phyloP scores from a whole-genome alignment of 2,797 vertebrate species.

The Selene dorsalis region DNA sequence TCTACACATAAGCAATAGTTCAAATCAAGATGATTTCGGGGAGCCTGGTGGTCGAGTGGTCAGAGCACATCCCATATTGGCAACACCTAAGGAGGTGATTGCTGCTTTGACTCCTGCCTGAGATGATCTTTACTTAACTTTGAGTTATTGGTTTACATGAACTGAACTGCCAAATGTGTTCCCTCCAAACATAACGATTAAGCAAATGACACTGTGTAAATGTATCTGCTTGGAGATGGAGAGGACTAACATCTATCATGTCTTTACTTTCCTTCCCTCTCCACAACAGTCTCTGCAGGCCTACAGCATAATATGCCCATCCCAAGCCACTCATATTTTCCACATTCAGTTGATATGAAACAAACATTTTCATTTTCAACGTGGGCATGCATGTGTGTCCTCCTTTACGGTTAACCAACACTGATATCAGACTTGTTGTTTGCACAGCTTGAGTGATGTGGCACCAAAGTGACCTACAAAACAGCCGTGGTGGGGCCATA shows the following conservation, averaged over 20 bases:
- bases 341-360: conserved; percentile 44
- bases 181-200: not conserved
- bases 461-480: conserved; percentile 84
- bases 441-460: conserved; percentile 85
- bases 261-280: not conserved
- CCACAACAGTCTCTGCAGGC: not conserved
- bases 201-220: not conserved
- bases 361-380: conserved; percentile 64
- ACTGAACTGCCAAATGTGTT: not conserved
- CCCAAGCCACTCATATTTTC: conserved; percentile 20
- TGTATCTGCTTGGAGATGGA: not conserved
- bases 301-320: conserved; percentile 3
- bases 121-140: too few relatives aligned
- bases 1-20: too few relatives aligned
- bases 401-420: conserved; percentile 73
- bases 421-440: conserved; percentile 81
- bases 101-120: too few relatives aligned
- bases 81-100: too few relatives aligned
- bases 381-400: conserved; percentile 57
- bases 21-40: too few relatives aligned
- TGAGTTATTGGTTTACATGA: too few relatives aligned
- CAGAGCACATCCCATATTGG: too few relatives aligned
- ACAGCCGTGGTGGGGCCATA: conserved; percentile 81
- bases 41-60: too few relatives aligned
- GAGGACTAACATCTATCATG: not conserved